These are phyloP conservation scores for Micromys minutus DNA, from an alignment of 2,113 vertebrate genomes.

Conservation along the genomic window DNA sequence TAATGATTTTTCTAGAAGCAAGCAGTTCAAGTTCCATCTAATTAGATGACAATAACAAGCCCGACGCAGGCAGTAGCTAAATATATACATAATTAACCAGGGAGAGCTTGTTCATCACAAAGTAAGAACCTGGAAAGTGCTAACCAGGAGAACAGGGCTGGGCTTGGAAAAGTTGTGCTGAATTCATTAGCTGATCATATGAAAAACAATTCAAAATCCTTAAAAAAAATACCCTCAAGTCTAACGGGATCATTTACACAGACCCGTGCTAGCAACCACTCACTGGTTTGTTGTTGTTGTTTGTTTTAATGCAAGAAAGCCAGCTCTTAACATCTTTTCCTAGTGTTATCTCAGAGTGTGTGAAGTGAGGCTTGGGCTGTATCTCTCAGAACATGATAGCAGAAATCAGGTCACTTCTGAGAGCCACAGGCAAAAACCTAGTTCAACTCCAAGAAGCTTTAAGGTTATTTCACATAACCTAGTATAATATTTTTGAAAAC, in stretches of 20 bases:
- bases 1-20: slow-evolving; percentile 98
- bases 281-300: not conserved
- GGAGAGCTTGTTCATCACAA: slow-evolving; percentile 89
- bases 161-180: slow-evolving; percentile 72
- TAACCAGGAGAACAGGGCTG: slow-evolving; percentile 82
- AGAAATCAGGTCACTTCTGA: slow-evolving; percentile 50
- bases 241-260: slow-evolving; percentile 63
- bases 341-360: not conserved
- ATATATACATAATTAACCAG: slow-evolving; percentile 99
- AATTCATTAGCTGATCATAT: slow-evolving; percentile 85
- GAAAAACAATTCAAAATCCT: slow-evolving; percentile 70
- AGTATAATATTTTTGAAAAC: slow-evolving; percentile 43
- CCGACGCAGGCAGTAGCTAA: slow-evolving; percentile 93
- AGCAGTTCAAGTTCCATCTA: slow-evolving; percentile 97
- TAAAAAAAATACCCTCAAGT: slow-evolving; percentile 64
- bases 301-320: slow-evolving; percentile 59
- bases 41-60: slow-evolving; percentile 99
- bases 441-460: not conserved
- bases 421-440: slow-evolving; percentile 61
- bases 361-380: not conserved
- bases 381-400: slow-evolving; percentile 1
- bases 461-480: not conserved
- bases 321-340: slow-evolving; percentile 64
- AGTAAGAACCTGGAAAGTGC: slow-evolving; percentile 88
- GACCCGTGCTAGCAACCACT: slow-evolving; percentile 67